Conservation (phyloP, 2,113 vertebrate species). For the Cettia cetti region DNA sequence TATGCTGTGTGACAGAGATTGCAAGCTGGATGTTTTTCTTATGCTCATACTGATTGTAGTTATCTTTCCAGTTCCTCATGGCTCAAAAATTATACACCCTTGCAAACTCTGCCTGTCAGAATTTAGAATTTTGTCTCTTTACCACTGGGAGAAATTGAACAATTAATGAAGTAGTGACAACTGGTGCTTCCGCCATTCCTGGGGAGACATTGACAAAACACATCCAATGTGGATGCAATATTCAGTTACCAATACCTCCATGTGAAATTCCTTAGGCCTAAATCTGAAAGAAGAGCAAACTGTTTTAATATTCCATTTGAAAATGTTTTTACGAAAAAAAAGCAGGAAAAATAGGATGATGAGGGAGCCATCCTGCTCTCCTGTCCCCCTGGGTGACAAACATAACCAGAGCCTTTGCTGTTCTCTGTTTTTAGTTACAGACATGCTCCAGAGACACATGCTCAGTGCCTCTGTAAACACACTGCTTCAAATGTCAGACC, state of each 20-base stretch:
- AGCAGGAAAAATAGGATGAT: neutral
- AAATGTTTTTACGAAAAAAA: neutral
- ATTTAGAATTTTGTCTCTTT: constrained; percentile 1
- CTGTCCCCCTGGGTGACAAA: neutral
- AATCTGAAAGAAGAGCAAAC: neutral
- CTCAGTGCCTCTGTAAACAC: neutral
- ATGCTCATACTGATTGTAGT: neutral
- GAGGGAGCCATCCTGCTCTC: neutral
- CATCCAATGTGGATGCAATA: neutral
- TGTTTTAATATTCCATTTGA: neutral
- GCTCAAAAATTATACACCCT: constrained; percentile 22
- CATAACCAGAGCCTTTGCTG: neutral
- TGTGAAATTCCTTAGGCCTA: neutral
- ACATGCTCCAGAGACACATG: neutral
- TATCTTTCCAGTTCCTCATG: constrained; percentile 3
- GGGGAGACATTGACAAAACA: neutral
- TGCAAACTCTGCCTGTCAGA: neutral
- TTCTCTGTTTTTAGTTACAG: neutral
- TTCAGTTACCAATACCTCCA: neutral
- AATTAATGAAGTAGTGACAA: neutral
- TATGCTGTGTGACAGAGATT: neutral
- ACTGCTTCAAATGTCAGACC: neutral
- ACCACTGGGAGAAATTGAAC: neutral
- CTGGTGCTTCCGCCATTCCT: neutral
- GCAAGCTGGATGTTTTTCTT: constrained; percentile 1